phyloP scores from a whole-genome alignment of 2,797 vertebrate genomes.

The Amphiprion clarkii region DNA sequence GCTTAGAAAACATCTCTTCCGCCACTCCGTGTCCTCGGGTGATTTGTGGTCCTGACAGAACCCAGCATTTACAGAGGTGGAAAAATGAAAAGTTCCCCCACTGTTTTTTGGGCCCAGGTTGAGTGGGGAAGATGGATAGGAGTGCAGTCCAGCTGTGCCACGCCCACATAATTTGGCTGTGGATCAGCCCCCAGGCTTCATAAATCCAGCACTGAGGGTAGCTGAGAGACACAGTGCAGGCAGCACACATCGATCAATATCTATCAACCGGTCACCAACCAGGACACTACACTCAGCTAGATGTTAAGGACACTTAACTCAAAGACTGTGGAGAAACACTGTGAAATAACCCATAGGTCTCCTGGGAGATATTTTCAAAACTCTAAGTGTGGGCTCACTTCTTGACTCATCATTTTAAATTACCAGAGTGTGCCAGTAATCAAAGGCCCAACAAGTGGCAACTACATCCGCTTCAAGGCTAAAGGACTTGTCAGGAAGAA shows the following conservation, averaged over 20 bases:
- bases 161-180: conserved; percentile 81
- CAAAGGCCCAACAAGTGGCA: too few species aligned
- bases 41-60: conserved; percentile 69
- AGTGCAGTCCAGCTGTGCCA: conserved; percentile 70
- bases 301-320: too few species aligned
- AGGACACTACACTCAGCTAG: conserved; percentile 15
- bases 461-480: too few species aligned
- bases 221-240: conserved; percentile 62
- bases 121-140: conserved; percentile 77
- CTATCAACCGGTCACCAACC: conserved; percentile 55
- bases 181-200: conserved; percentile 70
- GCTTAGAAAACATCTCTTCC: conserved; percentile 26
- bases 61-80: conserved; percentile 56
- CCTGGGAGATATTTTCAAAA: too few species aligned
- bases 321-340: too few species aligned
- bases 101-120: conserved; percentile 43
- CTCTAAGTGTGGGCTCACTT: too few species aligned
- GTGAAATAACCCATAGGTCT: too few species aligned
- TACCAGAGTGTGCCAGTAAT: too few species aligned
- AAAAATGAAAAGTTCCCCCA: conserved; percentile 46
- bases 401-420: too few species aligned
- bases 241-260: conserved; percentile 62
- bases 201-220: conserved; percentile 74
- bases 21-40: conserved; percentile 39
- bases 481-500: too few species aligned